Evolutionary conservation across 2,113 vertebrate genomes (phyloP), one percentile per base, ranked within the genome.

Genomic region (Psittacara wagleri): DNA sequence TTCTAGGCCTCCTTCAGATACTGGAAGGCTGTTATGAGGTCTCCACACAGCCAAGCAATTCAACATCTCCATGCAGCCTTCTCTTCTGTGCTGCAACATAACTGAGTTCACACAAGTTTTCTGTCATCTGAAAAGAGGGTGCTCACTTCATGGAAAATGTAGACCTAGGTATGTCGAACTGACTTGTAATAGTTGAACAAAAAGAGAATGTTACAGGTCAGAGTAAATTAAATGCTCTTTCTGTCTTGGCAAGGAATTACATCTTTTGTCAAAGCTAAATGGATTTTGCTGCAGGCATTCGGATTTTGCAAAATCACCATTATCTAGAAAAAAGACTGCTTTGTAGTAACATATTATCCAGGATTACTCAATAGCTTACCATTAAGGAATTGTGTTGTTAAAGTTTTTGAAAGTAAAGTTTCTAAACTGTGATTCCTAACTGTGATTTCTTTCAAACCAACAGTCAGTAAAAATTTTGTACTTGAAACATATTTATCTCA

Each of bases 321-420:
- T 59, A 10, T 35, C 25, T 69, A 51, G 8, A 24, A 49, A 75
- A 78, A 84, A 54, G 3, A 1, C 62, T 51, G 7, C 18, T 94
- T 77, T 28, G 9, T 48, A 48, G 29, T 25, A 70, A 39, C 3
- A 29, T 68, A 16, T 35, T 66, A 73, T 88, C 28, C 29, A 22
- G 1, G 59, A 22, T 22, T 1, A 1, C 10, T 75, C 14, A 54
- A 28, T 63, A 48, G 52, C 2, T 1, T 44, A 41, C 19, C 4
- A 20, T 5, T 57, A 48, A 22, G 17, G 31, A 62, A 87, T 59
- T 27, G 1, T 12, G 4, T 43, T 68, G 24, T 11, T 57, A 39
- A 83, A n/a, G 0, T 10, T 72, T 77, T 79, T 66, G 48, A 46
- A 83, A 69, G 22, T 2, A 44, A 70, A 74, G 6, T 66, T 77